phyloP scores from a whole-genome alignment of 2,113 vertebrate species.

The Actenoides lindsayi region DNA sequence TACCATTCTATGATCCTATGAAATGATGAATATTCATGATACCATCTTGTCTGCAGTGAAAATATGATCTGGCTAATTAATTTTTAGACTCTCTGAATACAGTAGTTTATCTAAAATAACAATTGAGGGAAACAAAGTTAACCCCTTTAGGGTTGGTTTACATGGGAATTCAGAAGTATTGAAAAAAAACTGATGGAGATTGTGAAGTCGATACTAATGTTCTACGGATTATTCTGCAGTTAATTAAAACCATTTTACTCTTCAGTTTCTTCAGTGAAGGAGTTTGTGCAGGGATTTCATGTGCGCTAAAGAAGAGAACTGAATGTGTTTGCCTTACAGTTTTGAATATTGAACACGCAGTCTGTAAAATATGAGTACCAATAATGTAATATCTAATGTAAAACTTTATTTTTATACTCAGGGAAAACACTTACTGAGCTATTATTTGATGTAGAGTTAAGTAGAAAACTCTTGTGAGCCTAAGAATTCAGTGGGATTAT shows the following conservation, averaged over 20 bases:
- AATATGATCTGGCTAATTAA: not conserved
- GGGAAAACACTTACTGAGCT: not conserved
- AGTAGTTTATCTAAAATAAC: not conserved
- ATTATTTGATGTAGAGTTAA: not conserved
- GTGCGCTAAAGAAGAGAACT: not conserved
- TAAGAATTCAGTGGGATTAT: not conserved
- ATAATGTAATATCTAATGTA: not conserved
- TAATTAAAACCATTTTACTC: not conserved
- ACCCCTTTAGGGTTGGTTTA: not conserved
- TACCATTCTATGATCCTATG: too few species aligned
- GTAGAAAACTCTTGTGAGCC: not conserved
- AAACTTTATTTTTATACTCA: not conserved
- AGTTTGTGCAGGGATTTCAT: not conserved
- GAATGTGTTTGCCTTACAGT: not conserved
- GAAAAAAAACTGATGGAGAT: not conserved
- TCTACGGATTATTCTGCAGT: not conserved
- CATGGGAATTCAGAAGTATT: not conserved
- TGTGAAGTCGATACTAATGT: fast-evolving
- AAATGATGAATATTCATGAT: not conserved
- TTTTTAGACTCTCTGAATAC: not conserved
- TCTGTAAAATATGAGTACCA: not conserved
- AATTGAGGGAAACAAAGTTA: not conserved
- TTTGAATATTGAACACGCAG: not conserved
- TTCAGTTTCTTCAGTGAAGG: not conserved
- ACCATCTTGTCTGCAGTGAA: not conserved